Conservation (phyloP, 2,888 invertebrate species). For the Lasioglossum pauxillum region DNA sequence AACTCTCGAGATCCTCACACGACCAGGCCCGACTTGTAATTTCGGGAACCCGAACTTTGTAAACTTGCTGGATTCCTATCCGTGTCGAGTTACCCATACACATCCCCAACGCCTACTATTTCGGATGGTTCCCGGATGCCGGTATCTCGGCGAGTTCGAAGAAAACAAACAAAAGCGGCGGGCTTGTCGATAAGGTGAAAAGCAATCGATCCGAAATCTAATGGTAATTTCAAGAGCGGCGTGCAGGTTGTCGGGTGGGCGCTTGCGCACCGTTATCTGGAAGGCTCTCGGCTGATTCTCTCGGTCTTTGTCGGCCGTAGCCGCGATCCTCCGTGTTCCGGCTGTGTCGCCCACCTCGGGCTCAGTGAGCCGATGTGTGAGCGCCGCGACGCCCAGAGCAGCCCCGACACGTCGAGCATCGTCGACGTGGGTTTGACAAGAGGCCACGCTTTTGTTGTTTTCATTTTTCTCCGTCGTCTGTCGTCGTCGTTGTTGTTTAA, state of each 20-base stretch:
- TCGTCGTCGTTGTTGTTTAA: conserved; percentile 34
- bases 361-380: conserved; percentile 78
- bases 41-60: background rate
- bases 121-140: background rate
- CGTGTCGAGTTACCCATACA: background rate
- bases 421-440: conserved; percentile 60
- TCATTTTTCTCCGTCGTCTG: conserved; percentile 45
- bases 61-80: background rate
- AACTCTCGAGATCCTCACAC: background rate
- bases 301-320: conserved; percentile 72
- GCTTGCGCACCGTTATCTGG: conserved; percentile 62
- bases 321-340: conserved; percentile 72
- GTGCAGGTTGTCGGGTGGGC: conserved; percentile 29
- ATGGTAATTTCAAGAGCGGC: conserved; percentile 35
- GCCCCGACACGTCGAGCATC: conserved; percentile 61
- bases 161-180: background rate
- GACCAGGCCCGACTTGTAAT: background rate
- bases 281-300: conserved; percentile 68
- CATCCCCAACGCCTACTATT: background rate
- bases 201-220: conserved; percentile 44
- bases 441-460: conserved; percentile 46
- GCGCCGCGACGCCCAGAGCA: conserved; percentile 75
- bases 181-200: conserved; percentile 5
- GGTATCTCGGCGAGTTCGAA: background rate
- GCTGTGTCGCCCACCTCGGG: conserved; percentile 72